Evolutionary conservation across 1,140 invertebrate species (phyloP).

Genomic region (Macrostomum lignano): DNA sequence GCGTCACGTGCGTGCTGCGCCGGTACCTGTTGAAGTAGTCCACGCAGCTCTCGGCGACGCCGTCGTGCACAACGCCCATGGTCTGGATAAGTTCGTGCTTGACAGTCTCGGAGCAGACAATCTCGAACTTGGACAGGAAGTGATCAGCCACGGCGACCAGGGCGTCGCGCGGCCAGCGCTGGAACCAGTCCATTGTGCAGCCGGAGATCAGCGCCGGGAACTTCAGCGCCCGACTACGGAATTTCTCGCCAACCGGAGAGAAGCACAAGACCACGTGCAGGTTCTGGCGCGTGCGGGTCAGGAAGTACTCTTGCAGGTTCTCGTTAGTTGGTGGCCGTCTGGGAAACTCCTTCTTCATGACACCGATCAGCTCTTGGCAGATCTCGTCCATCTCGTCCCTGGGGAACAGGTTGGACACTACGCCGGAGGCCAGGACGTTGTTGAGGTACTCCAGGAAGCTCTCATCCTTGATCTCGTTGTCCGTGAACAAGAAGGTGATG

Average conservation of each 20-base stretch:
- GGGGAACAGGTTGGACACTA: constrained; percentile 57
- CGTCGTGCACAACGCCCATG: background rate
- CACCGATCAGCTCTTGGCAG: constrained; percentile 60
- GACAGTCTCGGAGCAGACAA: background rate
- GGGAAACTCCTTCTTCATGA: constrained; percentile 74
- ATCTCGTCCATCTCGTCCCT: constrained; percentile 82
- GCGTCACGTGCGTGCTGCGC: constrained; percentile 59
- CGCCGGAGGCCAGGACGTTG: constrained; percentile 65
- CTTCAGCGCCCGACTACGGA: constrained; percentile 41
- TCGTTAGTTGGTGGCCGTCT: constrained; percentile 57
- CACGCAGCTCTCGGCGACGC: constrained; percentile 35
- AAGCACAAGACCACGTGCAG: constrained; percentile 79
- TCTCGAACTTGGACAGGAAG: constrained; percentile 8
- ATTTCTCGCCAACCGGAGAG: constrained; percentile 46
- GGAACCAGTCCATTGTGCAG: constrained; percentile 88
- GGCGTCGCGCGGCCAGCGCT: constrained; percentile 80
- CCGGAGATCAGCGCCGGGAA: constrained; percentile 84
- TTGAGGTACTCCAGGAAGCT: constrained; percentile 82
- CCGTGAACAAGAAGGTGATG: constrained; percentile 81
- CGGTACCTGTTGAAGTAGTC: constrained; percentile 33
- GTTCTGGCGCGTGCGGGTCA: constrained; percentile 61
- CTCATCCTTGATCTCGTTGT: constrained; percentile 88
- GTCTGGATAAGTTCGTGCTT: background rate
- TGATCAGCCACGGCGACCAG: constrained; percentile 67
- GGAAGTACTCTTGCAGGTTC: constrained; percentile 69